A percentile compares a stretch with the other conserved stretches of the same genome.
Evolutionary conservation across 2,113 vertebrate species (phyloP).

Genomic region (Desmodus rotundus): DNA sequence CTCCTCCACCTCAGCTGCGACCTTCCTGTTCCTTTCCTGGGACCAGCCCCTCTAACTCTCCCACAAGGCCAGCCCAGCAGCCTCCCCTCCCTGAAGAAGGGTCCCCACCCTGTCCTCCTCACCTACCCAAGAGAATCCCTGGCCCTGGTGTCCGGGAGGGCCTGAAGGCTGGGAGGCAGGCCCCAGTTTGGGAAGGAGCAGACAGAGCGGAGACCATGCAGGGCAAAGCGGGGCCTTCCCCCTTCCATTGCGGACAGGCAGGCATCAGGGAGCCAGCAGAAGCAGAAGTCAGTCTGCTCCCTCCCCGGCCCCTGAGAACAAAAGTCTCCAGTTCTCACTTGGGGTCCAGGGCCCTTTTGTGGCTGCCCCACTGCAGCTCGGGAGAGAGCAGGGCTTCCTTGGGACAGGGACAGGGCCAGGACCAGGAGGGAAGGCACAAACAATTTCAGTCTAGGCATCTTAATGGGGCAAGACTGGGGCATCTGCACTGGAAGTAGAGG

Average conservation of each 20-base stretch:
- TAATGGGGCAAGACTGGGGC: not conserved
- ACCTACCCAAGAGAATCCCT: not conserved
- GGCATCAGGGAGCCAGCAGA: not conserved
- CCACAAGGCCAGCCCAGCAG: not conserved
- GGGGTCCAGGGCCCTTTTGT: not conserved
- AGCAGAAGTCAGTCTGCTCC: not conserved
- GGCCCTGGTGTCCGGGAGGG: not conserved
- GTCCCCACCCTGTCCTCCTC: not conserved
- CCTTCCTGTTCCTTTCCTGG: not conserved
- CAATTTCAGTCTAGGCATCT: not conserved
- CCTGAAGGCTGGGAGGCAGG: not conserved
- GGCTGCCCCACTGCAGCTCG: not conserved
- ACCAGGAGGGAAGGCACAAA: not conserved
- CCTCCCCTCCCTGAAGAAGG: not conserved
- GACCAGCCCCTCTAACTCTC: not conserved
- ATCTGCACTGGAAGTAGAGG: not conserved
- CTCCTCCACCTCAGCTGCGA: not conserved
- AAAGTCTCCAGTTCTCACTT: not conserved
- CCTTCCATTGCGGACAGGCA: not conserved
- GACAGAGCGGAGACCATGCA: not conserved
- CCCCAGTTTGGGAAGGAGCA: not conserved
- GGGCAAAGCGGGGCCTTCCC: not conserved
- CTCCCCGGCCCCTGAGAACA: not conserved
- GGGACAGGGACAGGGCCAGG: no score
- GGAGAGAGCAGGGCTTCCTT: not conserved